Percentiles rank a stretch among this genome's conserved stretches.
phyloP scores from a whole-genome alignment of 2,888 invertebrate species.

The Margaritifera margaritifera region DNA sequence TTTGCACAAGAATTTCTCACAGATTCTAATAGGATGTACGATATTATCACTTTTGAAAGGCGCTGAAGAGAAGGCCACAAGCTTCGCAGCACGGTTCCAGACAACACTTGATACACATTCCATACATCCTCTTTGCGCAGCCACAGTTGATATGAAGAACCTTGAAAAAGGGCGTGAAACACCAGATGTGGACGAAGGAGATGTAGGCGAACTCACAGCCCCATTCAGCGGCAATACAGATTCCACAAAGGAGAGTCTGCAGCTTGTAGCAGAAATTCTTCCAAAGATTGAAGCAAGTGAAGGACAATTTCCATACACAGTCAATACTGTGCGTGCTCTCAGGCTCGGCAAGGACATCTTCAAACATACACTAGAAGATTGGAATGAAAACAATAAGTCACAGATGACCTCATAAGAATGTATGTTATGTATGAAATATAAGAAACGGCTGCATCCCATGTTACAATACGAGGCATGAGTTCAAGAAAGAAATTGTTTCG shows the following conservation, averaged over 20 bases:
- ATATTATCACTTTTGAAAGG: conserved; percentile 24
- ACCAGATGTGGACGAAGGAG: conserved; percentile 81
- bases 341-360: conserved; percentile 58
- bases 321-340: conserved; percentile 74
- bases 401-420: too few species aligned
- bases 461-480: too few species aligned
- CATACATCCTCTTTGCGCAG: conserved; percentile 43
- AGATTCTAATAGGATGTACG: too few species aligned
- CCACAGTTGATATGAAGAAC: conserved; percentile 77
- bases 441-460: too few species aligned
- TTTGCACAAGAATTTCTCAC: too few species aligned
- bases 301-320: conserved; percentile 82
- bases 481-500: too few species aligned
- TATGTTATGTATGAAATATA: too few species aligned
- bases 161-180: conserved; percentile 80
- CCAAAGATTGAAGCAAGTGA: conserved; percentile 78
- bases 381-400: not conserved
- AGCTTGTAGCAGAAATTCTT: conserved; percentile 82
- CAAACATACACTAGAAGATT: conserved; percentile 32
- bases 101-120: conserved; percentile 32
- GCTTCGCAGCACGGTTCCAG: conserved; percentile 37
- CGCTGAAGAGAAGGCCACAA: conserved; percentile 33
- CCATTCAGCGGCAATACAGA: conserved; percentile 80
- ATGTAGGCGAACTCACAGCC: conserved; percentile 73
- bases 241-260: conserved; percentile 80